A percentile compares a stretch with the other conserved stretches of the same genome.
Conservation (phyloP, 2,797 vertebrate genomes). For the Poecilia velifera region DNA sequence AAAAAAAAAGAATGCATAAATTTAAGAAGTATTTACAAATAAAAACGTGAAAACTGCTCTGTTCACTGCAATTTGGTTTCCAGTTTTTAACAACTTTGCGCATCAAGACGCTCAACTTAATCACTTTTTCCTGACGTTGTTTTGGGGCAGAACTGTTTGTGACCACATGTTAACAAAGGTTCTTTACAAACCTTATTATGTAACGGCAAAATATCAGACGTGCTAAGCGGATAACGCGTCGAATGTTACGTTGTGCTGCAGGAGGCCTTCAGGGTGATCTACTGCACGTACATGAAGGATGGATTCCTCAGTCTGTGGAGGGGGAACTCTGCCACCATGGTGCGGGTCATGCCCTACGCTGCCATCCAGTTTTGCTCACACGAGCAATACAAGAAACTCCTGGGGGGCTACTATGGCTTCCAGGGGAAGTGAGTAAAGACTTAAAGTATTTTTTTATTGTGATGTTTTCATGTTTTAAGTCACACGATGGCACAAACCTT, state of each 20-base stretch:
- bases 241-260: constrained; percentile 43
- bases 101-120: background rate
- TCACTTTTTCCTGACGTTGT: background rate
- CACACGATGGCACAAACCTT: background rate
- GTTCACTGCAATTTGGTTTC: background rate
- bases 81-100: background rate
- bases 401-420: constrained; percentile 90
- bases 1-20: background rate
- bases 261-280: constrained; percentile 93
- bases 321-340: constrained; percentile 97
- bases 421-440: constrained; percentile 88
- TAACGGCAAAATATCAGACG: background rate
- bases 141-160: background rate
- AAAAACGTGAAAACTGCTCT: background rate
- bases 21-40: background rate
- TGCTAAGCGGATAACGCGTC: background rate
- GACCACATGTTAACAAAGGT: background rate
- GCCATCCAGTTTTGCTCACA: constrained; percentile 98
- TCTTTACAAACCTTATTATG: background rate
- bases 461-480: background rate
- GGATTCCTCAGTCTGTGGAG: constrained; percentile 95
- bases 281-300: constrained; percentile 89
- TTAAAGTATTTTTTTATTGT: background rate
- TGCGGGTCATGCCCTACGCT: constrained; percentile 93
- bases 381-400: constrained; percentile 91